Conservation (phyloP, 1,140 invertebrate genomes). For the Bombus pyrosoma region DNA sequence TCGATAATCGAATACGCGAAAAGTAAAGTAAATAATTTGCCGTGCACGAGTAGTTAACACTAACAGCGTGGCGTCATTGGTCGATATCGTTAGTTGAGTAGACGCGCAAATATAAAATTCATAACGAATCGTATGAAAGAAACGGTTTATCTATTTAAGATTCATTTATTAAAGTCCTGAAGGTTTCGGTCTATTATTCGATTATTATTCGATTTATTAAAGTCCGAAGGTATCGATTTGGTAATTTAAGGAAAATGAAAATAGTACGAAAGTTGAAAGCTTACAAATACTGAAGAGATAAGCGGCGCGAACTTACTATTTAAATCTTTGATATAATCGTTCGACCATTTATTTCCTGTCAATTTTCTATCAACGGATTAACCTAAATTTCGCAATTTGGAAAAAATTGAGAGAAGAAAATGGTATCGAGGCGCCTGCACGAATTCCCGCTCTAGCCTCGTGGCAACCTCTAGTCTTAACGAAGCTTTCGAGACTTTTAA, state of each 20-base stretch:
- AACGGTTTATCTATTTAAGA: too few species aligned
- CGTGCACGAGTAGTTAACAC: too few species aligned
- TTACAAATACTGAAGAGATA: background rate
- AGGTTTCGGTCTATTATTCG: too few species aligned
- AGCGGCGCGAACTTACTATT: background rate
- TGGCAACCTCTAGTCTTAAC: conserved; percentile 11
- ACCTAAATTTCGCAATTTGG: background rate
- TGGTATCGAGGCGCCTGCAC: conserved; percentile 16
- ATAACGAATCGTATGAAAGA: background rate
- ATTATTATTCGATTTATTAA: too few species aligned
- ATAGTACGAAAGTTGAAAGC: background rate
- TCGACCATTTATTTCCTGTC: background rate
- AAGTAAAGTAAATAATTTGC: background rate
- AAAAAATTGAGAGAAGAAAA: background rate
- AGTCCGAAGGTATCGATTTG: background rate
- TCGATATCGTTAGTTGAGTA: background rate
- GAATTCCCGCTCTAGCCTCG: background rate
- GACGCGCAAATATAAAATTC: background rate
- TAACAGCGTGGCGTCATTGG: too few species aligned
- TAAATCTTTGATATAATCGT: background rate
- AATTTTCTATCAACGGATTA: background rate
- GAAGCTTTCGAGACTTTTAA: conserved; percentile 48
- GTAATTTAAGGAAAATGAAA: background rate
- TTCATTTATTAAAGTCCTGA: background rate
- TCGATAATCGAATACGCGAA: background rate